These are phyloP conservation scores for Drosophila colorata DNA, from an alignment of 2,888 invertebrate genomes.

Conservation along the genomic window DNA sequence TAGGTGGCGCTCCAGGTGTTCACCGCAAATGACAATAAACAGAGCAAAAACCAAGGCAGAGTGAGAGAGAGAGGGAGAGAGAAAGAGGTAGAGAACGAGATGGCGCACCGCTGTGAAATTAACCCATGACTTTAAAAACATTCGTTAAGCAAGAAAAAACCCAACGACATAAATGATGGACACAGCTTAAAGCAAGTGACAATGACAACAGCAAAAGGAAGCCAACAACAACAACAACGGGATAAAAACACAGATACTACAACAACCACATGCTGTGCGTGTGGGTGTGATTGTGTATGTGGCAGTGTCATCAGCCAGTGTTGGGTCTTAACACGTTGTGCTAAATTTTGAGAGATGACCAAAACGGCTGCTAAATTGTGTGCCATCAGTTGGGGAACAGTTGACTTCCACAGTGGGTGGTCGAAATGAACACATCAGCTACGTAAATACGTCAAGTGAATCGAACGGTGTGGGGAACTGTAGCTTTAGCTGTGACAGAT, in stretches of 20 bases:
- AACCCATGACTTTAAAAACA: constrained; percentile 59
- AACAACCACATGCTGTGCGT: constrained; percentile 27
- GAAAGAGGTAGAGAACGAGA: neutral
- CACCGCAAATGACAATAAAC: constrained; percentile 49
- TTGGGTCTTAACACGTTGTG: constrained; percentile 45
- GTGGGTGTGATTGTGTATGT: constrained; percentile 10
- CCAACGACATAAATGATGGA: constrained; percentile 46
- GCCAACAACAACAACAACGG: constrained; percentile 27
- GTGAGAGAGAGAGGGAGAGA: neutral
- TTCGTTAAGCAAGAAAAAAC: constrained; percentile 37
- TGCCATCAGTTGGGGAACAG: constrained; percentile 34
- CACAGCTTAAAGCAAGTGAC: constrained; percentile 54
- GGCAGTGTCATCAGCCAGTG: constrained; percentile 58
- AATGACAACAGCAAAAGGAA: constrained; percentile 48
- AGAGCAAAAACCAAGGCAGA: neutral
- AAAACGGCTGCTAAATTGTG: constrained; percentile 57
- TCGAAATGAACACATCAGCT: constrained; percentile 48
- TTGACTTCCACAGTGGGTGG: constrained; percentile 43
- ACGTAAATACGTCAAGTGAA: constrained; percentile 39
- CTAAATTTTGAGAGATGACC: constrained; percentile 73
- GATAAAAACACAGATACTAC: constrained; percentile 24
- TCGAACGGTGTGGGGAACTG: constrained; percentile 5
- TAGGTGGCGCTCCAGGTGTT: constrained; percentile 70
- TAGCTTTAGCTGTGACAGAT: constrained; percentile 19
- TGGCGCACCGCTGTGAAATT: constrained; percentile 32